Evolutionary conservation across 2,888 invertebrate species (phyloP).

Genomic region (Trichopria drosophilae): DNA sequence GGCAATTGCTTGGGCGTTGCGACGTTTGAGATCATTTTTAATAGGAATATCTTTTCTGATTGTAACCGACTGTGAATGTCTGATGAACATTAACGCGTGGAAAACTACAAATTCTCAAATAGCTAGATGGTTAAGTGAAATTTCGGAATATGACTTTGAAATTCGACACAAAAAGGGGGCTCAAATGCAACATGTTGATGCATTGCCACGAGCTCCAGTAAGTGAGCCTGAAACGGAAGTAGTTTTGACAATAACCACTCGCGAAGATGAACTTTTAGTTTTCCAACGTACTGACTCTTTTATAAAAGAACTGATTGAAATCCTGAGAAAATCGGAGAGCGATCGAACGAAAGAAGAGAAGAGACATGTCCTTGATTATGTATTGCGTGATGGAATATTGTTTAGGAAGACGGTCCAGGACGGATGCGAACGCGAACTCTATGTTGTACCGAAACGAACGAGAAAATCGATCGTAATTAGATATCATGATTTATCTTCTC

Average conservation of each 20-base stretch:
- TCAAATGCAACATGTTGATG: constrained; percentile 36
- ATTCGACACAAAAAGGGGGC: constrained; percentile 27
- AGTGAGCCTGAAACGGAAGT: too few relatives aligned
- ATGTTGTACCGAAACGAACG: constrained; percentile 16
- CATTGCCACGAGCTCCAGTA: constrained; percentile 34
- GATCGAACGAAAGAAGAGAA: constrained; percentile 1
- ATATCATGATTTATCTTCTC: constrained; percentile 18
- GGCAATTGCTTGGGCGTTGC: constrained; percentile 21
- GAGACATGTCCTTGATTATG: neutral
- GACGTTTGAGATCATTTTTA: constrained; percentile 16
- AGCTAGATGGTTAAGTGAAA: constrained; percentile 10
- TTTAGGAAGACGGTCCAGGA: neutral
- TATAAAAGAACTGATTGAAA: constrained; percentile 9
- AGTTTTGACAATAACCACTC: too few relatives aligned
- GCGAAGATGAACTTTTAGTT: constrained; percentile 17
- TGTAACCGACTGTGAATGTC: constrained; percentile 24
- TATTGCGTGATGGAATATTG: neutral
- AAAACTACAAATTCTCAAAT: constrained; percentile 9
- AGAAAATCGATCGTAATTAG: constrained; percentile 14
- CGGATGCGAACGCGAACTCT: neutral
- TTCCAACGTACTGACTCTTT: neutral
- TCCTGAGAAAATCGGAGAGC: neutral
- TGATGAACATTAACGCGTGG: constrained; percentile 9
- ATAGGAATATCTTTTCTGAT: constrained; percentile 18
- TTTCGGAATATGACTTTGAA: constrained; percentile 30